Percentiles rank a stretch among this genome's conserved stretches.
Evolutionary conservation across 2,888 invertebrate genomes (phyloP).

Genomic region (Amphipyra berbera): DNA sequence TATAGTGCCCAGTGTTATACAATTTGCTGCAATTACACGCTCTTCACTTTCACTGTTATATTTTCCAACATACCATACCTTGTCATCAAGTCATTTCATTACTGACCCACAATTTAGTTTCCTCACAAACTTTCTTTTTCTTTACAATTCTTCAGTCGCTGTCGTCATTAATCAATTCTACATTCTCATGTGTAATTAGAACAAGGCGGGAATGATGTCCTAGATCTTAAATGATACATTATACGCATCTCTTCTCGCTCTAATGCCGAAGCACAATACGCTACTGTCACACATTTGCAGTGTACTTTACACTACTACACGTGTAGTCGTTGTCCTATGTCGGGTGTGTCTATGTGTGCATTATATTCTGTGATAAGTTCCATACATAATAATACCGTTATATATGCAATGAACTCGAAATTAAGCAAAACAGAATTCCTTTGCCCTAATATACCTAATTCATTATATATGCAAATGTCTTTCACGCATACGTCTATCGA

Average conservation of each 20-base stretch:
- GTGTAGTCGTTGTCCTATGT: conserved; percentile 47
- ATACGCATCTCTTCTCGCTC: conserved; percentile 85
- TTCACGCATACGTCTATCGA: conserved; percentile 64
- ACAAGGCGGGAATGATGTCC: conserved; percentile 81
- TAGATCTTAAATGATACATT: conserved; percentile 84
- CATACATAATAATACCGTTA: conserved; percentile 51
- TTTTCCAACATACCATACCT: conserved; percentile 50
- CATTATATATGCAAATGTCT: conserved; percentile 68
- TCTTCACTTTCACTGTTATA: conserved; percentile 76
- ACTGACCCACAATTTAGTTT: conserved; percentile 41
- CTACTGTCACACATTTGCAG: conserved; percentile 72
- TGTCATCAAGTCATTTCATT: conserved; percentile 51
- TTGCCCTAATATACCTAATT: conserved; percentile 62
- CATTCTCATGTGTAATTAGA: conserved; percentile 78
- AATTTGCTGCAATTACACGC: conserved; percentile 75
- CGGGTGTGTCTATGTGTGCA: conserved; percentile 45
- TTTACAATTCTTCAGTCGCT: conserved; percentile 37
- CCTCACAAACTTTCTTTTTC: conserved; percentile 41
- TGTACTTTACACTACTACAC: conserved; percentile 46
- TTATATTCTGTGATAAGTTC: conserved; percentile 50
- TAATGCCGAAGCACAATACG: conserved; percentile 84
- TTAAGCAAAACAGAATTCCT: conserved; percentile 63
- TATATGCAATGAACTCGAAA: conserved; percentile 58
- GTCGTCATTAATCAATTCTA: conserved; percentile 68
- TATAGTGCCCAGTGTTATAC: conserved; percentile 68